Evolutionary conservation across 2,797 vertebrate species (phyloP).

Genomic region (Trichosurus vulpecula): DNA sequence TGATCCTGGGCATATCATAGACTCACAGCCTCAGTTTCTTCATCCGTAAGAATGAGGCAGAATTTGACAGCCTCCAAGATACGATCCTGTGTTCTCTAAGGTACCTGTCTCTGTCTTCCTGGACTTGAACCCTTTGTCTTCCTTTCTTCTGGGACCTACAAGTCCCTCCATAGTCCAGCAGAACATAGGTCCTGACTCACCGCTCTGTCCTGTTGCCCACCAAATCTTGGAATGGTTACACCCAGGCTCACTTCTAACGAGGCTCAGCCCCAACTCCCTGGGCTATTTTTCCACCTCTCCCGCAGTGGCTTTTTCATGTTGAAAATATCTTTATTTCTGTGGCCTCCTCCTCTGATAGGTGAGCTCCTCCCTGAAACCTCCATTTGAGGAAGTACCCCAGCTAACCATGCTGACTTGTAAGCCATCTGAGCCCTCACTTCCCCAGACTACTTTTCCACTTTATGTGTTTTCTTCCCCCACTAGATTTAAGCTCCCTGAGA

Average conservation of each 20-base stretch:
- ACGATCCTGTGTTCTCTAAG: neutral
- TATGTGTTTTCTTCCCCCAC: neutral
- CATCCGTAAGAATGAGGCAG: neutral
- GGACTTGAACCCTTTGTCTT: neutral
- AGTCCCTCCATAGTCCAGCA: neutral
- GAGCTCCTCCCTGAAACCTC: neutral
- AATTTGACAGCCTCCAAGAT: neutral
- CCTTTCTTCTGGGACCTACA: neutral
- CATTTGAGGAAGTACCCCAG: neutral
- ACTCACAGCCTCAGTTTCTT: neutral
- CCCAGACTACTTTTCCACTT: neutral
- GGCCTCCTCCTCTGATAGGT: neutral
- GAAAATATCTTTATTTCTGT: neutral
- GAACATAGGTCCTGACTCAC: neutral
- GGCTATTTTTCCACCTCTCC: too few species aligned
- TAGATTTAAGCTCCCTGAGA: neutral
- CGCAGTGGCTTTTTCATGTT: too few species aligned
- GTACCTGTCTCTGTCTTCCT: neutral
- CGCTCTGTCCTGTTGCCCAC: neutral
- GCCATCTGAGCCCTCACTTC: neutral
- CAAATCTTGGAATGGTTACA: neutral
- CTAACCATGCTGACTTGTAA: neutral
- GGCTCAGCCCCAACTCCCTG: neutral
- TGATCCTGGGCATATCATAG: neutral
- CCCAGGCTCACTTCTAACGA: neutral